These are phyloP conservation scores for Ammodytes marinus DNA, from an alignment of 2,113 vertebrate genomes.

Conservation along the genomic window DNA sequence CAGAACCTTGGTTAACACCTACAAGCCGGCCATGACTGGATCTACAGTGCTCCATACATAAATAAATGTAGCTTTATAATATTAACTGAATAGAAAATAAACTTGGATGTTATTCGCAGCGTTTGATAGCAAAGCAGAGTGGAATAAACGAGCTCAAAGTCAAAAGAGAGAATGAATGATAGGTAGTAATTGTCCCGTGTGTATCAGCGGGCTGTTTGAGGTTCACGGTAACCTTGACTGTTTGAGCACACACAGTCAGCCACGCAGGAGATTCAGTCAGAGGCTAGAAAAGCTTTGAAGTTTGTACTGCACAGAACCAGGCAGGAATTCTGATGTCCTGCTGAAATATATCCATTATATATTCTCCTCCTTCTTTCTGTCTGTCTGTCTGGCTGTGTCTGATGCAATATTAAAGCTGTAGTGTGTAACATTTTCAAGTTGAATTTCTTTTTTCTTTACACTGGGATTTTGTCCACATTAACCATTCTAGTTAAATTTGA, in stretches of 20 bases:
- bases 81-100: constrained; percentile 9
- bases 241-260: constrained; percentile 78
- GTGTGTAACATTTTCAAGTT: too few relatives aligned
- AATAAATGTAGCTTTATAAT: background rate
- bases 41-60: background rate
- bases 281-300: constrained; percentile 85
- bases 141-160: background rate
- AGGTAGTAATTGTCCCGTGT: background rate
- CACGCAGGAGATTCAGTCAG: constrained; percentile 78
- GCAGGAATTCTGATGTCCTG: constrained; percentile 90
- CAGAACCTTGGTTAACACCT: background rate
- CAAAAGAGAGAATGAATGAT: constrained; percentile 20
- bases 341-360: constrained; percentile 68
- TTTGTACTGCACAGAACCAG: constrained; percentile 85
- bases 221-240: constrained; percentile 84
- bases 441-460: too few relatives aligned
- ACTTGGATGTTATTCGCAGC: background rate
- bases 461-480: too few relatives aligned
- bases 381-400: constrained; percentile 11
- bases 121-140: background rate
- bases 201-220: constrained; percentile 24
- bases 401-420: constrained; percentile 11
- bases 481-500: too few relatives aligned
- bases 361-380: constrained; percentile 20
- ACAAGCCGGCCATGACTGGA: background rate